Percentiles rank a stretch among this genome's conserved stretches.
phyloP scores from a whole-genome alignment of 2,888 invertebrate species.

The Nemoura dubitans region DNA sequence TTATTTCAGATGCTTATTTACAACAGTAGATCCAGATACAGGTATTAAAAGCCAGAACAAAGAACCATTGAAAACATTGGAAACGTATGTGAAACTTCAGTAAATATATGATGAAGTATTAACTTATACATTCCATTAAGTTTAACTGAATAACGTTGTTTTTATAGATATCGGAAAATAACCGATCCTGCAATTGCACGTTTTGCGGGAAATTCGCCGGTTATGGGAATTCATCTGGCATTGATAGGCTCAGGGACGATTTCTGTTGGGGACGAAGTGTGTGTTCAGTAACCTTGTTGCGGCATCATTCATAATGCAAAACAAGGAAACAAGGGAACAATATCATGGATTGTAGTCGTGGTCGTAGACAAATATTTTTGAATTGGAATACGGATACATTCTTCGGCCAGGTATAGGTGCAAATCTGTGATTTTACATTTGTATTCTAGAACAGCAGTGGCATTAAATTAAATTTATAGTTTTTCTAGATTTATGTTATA shows the following conservation, averaged over 20 bases:
- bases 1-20: conserved; percentile 57
- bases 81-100: conserved; percentile 53
- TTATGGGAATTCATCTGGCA: conserved; percentile 16
- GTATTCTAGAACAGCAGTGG: too few species aligned
- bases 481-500: too few species aligned
- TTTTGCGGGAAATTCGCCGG: background rate
- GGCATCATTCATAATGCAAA: too few species aligned
- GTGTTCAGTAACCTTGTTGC: background rate
- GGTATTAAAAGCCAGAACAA: conserved; percentile 56
- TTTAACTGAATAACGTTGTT: background rate
- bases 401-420: too few species aligned
- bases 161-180: conserved; percentile 22
- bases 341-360: too few species aligned
- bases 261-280: conserved; percentile 18
- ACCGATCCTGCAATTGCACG: background rate
- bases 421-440: too few species aligned
- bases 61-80: conserved; percentile 58
- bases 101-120: background rate
- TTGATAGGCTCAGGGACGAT: background rate
- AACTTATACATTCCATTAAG: background rate
- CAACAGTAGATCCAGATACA: conserved; percentile 57
- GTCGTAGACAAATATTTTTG: too few species aligned
- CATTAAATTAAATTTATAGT: too few species aligned
- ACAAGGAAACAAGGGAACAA: too few species aligned
- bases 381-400: too few species aligned